These are phyloP conservation scores for Oncorhynchus gorbuscha DNA, from an alignment of 2,113 vertebrate genomes.

Conservation along the genomic window DNA sequence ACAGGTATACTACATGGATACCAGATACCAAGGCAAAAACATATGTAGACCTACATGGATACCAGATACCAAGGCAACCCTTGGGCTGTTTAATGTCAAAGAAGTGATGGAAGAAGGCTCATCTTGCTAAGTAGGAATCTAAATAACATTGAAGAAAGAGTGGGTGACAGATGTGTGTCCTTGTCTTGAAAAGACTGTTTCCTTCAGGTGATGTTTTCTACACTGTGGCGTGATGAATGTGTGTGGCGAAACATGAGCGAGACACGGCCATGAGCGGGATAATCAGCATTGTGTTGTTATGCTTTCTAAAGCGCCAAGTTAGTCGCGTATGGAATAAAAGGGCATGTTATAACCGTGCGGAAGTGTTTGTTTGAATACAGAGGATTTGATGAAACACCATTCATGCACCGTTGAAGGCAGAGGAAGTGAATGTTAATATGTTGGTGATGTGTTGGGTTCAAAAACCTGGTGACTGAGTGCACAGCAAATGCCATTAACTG, in stretches of 20 bases:
- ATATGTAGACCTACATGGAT: not conserved
- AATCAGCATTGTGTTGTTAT: not conserved
- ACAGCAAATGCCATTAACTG: too few species aligned
- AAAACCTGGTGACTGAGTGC: not conserved
- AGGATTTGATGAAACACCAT: too few species aligned
- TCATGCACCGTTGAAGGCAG: too few species aligned
- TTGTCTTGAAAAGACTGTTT: not conserved
- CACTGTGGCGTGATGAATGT: not conserved
- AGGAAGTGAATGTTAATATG: too few species aligned
- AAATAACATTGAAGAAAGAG: conserved; percentile 21
- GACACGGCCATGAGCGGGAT: not conserved
- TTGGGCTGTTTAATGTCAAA: conserved; percentile 32
- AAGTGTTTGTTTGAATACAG: not conserved
- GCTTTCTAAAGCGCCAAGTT: not conserved
- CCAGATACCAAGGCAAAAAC: too few species aligned
- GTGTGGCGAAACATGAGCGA: not conserved
- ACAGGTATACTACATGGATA: too few species aligned
- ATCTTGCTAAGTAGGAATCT: conserved; percentile 24
- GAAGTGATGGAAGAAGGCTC: conserved; percentile 1
- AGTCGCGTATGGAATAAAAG: not conserved
- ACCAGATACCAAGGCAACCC: conserved; percentile 18
- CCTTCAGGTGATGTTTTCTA: not conserved
- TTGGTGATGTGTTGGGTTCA: too few species aligned
- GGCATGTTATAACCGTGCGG: not conserved
- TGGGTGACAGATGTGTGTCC: conserved; percentile 8